phyloP scores from a whole-genome alignment of 2,113 vertebrate species.

The Tor tambroides region DNA sequence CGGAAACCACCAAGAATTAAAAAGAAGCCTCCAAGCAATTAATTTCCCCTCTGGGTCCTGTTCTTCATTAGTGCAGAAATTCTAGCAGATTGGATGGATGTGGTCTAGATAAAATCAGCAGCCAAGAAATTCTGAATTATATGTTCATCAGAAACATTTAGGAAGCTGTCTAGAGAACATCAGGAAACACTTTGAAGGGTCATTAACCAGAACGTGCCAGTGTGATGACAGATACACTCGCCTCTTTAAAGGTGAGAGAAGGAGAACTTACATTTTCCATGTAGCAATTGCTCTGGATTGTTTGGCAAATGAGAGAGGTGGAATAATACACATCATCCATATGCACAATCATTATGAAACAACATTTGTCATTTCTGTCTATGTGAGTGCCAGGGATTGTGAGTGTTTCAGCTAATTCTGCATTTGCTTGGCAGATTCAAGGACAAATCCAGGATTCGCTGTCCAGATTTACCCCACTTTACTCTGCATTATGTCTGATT shows the following conservation, averaged over 20 bases:
- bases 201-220: conserved; percentile 22
- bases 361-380: not conserved
- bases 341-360: not conserved
- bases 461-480: not conserved
- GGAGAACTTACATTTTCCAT: conserved; percentile 51
- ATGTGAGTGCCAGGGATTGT: not conserved
- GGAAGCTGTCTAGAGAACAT: not conserved
- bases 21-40: not conserved
- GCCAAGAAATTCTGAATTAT: not conserved
- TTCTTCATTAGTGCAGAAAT: not conserved
- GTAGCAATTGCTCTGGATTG: conserved; percentile 34
- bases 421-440: not conserved
- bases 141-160: not conserved
- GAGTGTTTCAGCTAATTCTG: not conserved
- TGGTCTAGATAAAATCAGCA: not conserved
- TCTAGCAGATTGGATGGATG: not conserved
- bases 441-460: conserved; percentile 5
- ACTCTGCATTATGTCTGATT: not conserved
- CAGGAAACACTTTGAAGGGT: conserved; percentile 6
- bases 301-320: conserved; percentile 10
- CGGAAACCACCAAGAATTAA: not conserved
- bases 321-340: not conserved
- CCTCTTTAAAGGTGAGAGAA: conserved; percentile 27
- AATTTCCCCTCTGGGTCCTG: not conserved
- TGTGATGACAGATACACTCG: conserved; percentile 36